These are phyloP conservation scores for Leptonema lineaticorne DNA, from an alignment of 1,140 invertebrate genomes.

Conservation along the genomic window DNA sequence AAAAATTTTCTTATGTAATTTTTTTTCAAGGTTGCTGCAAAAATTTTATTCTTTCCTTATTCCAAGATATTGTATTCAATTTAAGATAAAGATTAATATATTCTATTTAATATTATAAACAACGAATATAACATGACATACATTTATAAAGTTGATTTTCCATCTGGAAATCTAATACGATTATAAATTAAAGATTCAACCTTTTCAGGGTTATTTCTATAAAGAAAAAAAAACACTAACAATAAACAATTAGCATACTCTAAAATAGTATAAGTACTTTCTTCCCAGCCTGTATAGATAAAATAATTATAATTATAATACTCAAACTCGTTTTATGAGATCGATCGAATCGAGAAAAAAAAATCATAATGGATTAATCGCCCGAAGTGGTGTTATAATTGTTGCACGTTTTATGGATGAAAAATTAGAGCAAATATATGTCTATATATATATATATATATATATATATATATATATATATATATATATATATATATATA, in stretches of 20 bases:
- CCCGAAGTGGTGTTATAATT: conserved; percentile 12
- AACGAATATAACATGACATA: neutral
- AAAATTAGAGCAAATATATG: conserved; percentile 6
- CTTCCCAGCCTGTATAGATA: neutral
- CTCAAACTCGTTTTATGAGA: neutral
- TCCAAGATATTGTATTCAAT: too few relatives aligned
- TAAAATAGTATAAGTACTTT: too few relatives aligned
- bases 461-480: neutral
- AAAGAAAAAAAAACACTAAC: too few relatives aligned
- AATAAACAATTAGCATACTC: too few relatives aligned
- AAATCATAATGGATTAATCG: conserved; percentile 15
- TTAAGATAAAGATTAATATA: neutral
- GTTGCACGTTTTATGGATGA: neutral
- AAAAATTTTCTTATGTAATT: too few relatives aligned
- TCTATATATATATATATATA: neutral
- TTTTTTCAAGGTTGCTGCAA: too few relatives aligned
- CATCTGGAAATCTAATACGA: neutral
- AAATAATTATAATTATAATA: neutral
- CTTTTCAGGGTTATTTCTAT: too few relatives aligned
- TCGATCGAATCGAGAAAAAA: neutral
- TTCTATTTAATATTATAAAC: neutral
- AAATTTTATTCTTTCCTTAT: too few relatives aligned
- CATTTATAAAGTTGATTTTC: neutral
- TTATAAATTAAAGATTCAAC: too few relatives aligned
- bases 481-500: neutral